A percentile compares a stretch with the other conserved stretches of the same genome.
Evolutionary conservation across 2,888 invertebrate species (phyloP).

Genomic region (Lycocerus yunnanus): DNA sequence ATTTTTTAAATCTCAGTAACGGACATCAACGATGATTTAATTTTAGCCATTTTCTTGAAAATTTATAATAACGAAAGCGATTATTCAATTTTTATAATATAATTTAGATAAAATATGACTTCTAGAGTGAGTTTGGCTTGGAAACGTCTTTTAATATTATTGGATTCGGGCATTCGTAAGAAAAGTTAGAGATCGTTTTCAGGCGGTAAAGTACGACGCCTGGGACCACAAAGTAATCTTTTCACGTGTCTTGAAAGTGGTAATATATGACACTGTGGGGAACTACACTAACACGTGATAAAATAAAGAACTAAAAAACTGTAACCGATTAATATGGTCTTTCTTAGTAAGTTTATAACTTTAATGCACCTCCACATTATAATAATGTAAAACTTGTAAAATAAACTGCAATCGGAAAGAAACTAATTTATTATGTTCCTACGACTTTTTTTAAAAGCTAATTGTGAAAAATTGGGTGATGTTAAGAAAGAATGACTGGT

Average conservation of each 20-base stretch:
- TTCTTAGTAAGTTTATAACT: not conserved
- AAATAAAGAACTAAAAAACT: conserved; percentile 35
- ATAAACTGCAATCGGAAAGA: not conserved
- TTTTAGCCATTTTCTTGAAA: not conserved
- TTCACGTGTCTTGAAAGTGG: conserved; percentile 42
- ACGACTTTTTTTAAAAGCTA: conserved; percentile 1
- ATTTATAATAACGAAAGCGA: not conserved
- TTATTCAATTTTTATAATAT: not conserved
- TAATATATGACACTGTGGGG: conserved; percentile 45
- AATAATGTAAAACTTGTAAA: not conserved
- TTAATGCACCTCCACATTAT: not conserved
- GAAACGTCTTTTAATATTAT: conserved; percentile 22
- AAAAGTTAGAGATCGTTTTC: conserved; percentile 44
- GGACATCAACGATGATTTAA: not conserved
- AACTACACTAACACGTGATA: conserved; percentile 39
- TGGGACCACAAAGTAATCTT: conserved; percentile 44
- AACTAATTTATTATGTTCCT: not conserved
- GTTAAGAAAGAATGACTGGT: conserved; percentile 25
- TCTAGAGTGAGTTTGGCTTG: conserved; percentile 12
- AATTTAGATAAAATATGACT: conserved; percentile 11
- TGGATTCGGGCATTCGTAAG: conserved; percentile 33
- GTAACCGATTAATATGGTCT: conserved; percentile 26
- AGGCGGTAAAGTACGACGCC: conserved; percentile 45
- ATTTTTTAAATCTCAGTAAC: not conserved
- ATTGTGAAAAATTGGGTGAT: conserved; percentile 23